A percentile compares a stretch with the other conserved stretches of the same genome.
These are phyloP conservation scores for Druceiella hillmani DNA, from an alignment of 2,888 invertebrate species.

Conservation along the genomic window DNA sequence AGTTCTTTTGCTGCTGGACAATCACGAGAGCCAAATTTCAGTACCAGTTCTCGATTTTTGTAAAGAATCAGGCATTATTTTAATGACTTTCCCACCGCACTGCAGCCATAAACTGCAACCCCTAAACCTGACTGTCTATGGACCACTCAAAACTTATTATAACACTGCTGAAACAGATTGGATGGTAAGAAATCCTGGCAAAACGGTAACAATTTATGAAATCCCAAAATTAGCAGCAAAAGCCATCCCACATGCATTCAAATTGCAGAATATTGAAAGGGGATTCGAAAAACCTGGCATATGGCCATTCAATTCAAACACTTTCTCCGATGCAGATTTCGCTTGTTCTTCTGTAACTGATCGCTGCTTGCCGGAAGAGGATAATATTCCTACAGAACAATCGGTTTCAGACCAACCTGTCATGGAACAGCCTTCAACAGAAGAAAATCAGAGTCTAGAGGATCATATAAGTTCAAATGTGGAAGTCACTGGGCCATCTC, in stretches of 20 bases:
- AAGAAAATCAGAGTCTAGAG: constrained; percentile 8
- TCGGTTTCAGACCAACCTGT: neutral
- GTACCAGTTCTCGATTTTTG: constrained; percentile 20
- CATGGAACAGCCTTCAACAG: constrained; percentile 1
- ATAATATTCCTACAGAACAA: no score
- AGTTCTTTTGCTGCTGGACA: constrained; percentile 23
- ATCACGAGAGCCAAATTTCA: no score
- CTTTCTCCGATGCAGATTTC: no score
- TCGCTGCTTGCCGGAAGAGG: constrained; percentile 8
- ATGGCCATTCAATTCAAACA: constrained; percentile 3
- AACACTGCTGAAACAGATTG: constrained; percentile 15
- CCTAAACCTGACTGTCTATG: constrained; percentile 20
- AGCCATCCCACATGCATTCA: constrained; percentile 10
- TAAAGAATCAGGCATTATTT: constrained; percentile 19
- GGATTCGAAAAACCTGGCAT: constrained; percentile 9
- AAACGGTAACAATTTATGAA: constrained; percentile 22
- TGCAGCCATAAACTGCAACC: constrained; percentile 21
- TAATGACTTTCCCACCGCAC: constrained; percentile 19
- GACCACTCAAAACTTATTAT: constrained; percentile 21
- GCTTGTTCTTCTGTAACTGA: constrained; percentile 3
- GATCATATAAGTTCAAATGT: constrained; percentile 6
- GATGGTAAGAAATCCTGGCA: constrained; percentile 17
- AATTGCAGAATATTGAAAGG: constrained; percentile 6
- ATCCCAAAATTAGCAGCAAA: constrained; percentile 16
- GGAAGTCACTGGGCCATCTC: neutral